A percentile compares a stretch with the other conserved stretches of the same genome.
Conservation (phyloP, 2,113 vertebrate species). For the Platycercus adscitus region DNA sequence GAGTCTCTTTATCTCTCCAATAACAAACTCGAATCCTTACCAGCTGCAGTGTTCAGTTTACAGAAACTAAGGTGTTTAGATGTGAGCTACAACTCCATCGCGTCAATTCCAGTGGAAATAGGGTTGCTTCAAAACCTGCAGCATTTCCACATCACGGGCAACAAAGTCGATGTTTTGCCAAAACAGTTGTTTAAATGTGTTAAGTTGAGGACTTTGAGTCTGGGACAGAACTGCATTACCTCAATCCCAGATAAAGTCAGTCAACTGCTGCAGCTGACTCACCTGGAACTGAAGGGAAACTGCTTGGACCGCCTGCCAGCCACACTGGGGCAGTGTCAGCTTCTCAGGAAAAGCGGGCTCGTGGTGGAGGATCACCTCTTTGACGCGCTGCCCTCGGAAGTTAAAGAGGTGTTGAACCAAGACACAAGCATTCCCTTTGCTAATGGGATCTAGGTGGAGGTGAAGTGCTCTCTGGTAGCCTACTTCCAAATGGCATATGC, state of each 20-base stretch:
- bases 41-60: constrained; percentile 89
- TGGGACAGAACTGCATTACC: constrained; percentile 92
- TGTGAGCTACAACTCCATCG: constrained; percentile 91
- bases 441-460: constrained; percentile 83
- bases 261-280: constrained; percentile 90
- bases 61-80: constrained; percentile 95
- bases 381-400: constrained; percentile 90
- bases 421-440: constrained; percentile 87
- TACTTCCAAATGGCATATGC: constrained; percentile 54
- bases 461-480: not conserved
- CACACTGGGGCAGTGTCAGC: constrained; percentile 88
- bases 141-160: constrained; percentile 91
- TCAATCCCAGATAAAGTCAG: constrained; percentile 90
- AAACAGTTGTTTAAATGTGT: constrained; percentile 95
- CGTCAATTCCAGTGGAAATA: constrained; percentile 86
- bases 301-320: constrained; percentile 92
- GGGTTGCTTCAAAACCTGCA: constrained; percentile 94
- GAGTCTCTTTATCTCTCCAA: constrained; percentile 95
- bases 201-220: constrained; percentile 91
- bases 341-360: constrained; percentile 89
- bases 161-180: constrained; percentile 92
- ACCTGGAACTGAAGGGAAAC: constrained; percentile 96
- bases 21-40: constrained; percentile 95
- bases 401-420: constrained; percentile 94
- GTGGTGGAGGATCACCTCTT: constrained; percentile 96